A percentile compares a stretch with the other conserved stretches of the same genome.
Evolutionary conservation across 1,140 invertebrate species (phyloP).

Genomic region (Sweltsa coloradensis): DNA sequence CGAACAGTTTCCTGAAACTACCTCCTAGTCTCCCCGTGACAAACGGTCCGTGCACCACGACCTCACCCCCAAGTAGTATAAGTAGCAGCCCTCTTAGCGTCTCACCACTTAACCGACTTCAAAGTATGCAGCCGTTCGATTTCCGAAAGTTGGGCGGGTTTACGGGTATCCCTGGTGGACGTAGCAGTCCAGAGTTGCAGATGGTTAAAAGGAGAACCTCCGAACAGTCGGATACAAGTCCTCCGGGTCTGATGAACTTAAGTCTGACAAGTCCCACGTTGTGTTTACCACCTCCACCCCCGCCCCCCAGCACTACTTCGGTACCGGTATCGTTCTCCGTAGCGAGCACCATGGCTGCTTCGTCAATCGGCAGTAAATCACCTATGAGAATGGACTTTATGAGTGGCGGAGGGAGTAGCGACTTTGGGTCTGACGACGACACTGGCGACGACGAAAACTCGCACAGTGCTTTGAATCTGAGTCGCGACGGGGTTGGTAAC

Average conservation of each 20-base stretch:
- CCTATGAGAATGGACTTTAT: conserved; percentile 25
- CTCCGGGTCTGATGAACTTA: conserved; percentile 42
- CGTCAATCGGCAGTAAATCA: conserved; percentile 30
- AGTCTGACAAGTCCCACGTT: conserved; percentile 40
- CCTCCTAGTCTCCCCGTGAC: conserved; percentile 12
- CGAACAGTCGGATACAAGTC: conserved; percentile 33
- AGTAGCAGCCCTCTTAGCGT: conserved; percentile 38
- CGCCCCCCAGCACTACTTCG: conserved; percentile 29
- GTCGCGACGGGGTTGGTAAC: conserved; percentile 24
- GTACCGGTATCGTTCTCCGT: conserved; percentile 25
- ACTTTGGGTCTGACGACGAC: conserved; percentile 49
- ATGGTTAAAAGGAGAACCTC: conserved; percentile 27
- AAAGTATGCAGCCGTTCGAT: conserved; percentile 92
- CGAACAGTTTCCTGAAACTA: conserved; percentile 29
- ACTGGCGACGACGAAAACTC: conserved; percentile 47
- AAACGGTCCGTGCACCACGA: conserved; percentile 21
- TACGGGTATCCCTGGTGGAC: neutral
- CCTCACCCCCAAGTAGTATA: conserved; percentile 30
- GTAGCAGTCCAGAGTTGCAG: conserved; percentile 26
- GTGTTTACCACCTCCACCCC: conserved; percentile 45
- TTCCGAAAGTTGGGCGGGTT: conserved; percentile 48
- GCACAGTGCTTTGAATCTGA: conserved; percentile 51
- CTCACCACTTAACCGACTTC: conserved; percentile 75
- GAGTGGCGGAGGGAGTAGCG: conserved; percentile 31
- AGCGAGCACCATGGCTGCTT: conserved; percentile 31